Conservation (phyloP, 1,140 invertebrate species). For the Geopemphigus sp. region DNA sequence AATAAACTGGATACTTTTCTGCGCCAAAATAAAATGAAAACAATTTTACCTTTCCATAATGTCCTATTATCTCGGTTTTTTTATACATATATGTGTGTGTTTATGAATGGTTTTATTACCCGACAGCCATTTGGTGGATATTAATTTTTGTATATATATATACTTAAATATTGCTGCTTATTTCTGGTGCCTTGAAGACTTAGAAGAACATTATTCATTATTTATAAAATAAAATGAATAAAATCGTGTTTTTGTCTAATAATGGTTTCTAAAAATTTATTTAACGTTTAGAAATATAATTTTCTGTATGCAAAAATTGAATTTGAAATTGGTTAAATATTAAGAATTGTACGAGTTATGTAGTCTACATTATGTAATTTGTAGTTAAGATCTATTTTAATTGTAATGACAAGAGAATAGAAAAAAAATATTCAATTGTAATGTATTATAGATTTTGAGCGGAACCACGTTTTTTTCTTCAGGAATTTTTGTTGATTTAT, state of each 20-base stretch:
- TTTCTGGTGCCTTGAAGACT: neutral
- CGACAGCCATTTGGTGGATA: neutral
- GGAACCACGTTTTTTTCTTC: neutral
- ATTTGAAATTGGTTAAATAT: neutral
- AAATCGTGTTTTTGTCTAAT: neutral
- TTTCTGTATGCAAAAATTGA: neutral
- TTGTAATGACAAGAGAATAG: neutral
- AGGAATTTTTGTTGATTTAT: too few relatives aligned
- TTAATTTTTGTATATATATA: neutral
- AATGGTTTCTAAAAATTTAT: neutral
- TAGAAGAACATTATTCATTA: neutral
- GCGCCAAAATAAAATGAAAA: constrained; percentile 31
- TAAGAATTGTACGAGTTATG: neutral
- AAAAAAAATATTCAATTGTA: neutral
- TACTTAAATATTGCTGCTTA: too few relatives aligned
- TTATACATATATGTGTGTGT: neutral
- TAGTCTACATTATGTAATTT: neutral
- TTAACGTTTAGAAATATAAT: neutral
- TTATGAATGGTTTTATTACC: neutral
- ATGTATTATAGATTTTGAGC: neutral
- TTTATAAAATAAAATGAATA: neutral
- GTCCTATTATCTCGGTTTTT: constrained; percentile 23
- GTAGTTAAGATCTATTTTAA: neutral
- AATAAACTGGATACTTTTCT: constrained; percentile 39
- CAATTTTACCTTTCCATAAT: constrained; percentile 38